Percentiles rank a stretch among this genome's conserved stretches.
These are phyloP conservation scores for Drosophila falleni DNA, from an alignment of 2,888 invertebrate genomes.

Conservation along the genomic window DNA sequence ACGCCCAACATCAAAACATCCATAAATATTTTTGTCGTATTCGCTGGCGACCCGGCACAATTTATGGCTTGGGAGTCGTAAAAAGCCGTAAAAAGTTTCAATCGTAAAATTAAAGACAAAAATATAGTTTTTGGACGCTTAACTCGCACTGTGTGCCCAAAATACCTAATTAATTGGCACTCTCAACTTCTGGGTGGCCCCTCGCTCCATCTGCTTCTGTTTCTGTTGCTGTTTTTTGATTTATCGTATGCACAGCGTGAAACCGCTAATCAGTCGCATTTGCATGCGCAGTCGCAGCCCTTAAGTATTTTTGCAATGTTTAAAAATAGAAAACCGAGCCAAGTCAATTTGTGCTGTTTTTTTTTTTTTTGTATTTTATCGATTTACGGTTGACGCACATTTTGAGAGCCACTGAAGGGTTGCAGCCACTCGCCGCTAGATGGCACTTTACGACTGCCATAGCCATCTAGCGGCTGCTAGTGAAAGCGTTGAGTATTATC, in stretches of 20 bases:
- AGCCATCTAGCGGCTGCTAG: conserved; percentile 25
- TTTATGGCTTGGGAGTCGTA: conserved; percentile 76
- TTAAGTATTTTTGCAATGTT: conserved; percentile 54
- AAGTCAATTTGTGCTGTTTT: conserved; percentile 13
- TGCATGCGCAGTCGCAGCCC: conserved; percentile 63
- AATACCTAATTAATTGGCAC: conserved; percentile 76
- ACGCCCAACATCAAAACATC: conserved; percentile 74
- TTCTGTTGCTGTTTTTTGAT: conserved; percentile 54
- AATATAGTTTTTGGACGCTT: conserved; percentile 68
- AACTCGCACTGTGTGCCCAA: conserved; percentile 64
- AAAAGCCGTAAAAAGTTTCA: conserved; percentile 63
- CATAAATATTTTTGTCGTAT: conserved; percentile 80
- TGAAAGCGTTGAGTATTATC: conserved; percentile 1
- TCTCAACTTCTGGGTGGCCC: conserved; percentile 73
- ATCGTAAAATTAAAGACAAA: conserved; percentile 67
- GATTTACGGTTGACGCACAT: conserved; percentile 24
- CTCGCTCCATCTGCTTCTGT: conserved; percentile 16
- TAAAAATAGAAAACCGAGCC: conserved; percentile 47
- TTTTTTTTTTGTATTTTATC: conserved; percentile 8
- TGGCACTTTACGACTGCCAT: conserved; percentile 26
- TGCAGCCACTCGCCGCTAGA: conserved; percentile 22
- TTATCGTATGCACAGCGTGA: conserved; percentile 67
- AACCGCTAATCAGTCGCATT: conserved; percentile 68
- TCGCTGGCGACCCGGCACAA: conserved; percentile 42
- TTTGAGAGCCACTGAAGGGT: conserved; percentile 45